These are phyloP conservation scores for Eretmocerus hayati DNA, from an alignment of 2,888 invertebrate genomes.

Conservation along the genomic window DNA sequence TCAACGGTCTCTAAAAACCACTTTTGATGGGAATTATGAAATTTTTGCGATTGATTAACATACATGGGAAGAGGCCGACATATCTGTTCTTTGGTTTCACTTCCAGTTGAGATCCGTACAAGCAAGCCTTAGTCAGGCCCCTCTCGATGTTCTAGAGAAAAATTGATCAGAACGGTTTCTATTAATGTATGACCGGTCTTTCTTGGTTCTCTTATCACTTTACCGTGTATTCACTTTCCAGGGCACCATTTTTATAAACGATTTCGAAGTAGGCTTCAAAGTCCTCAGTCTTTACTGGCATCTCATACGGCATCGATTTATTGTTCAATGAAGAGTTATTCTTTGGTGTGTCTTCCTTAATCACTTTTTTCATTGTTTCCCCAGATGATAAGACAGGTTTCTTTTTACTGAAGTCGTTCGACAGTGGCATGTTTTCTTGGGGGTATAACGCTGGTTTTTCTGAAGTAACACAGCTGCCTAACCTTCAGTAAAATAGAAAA, in stretches of 20 bases:
- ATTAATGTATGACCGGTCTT: too few species aligned
- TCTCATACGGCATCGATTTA: conserved; percentile 1
- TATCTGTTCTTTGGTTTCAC: conserved; percentile 49
- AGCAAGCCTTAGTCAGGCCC: conserved; percentile 43
- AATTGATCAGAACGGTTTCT: too few species aligned
- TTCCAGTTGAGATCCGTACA: conserved; percentile 41
- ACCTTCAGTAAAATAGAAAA: too few species aligned
- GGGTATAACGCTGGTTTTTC: too few species aligned
- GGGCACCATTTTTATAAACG: conserved; percentile 35
- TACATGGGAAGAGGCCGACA: conserved; percentile 48
- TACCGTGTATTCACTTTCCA: conserved; percentile 40
- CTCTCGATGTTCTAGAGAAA: conserved; percentile 41
- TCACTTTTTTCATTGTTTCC: background rate
- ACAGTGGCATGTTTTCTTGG: conserved; percentile 13
- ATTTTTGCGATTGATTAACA: too few species aligned
- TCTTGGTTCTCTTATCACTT: conserved; percentile 12
- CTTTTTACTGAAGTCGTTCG: conserved; percentile 7
- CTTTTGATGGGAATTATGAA: too few species aligned
- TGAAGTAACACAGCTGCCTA: too few species aligned
- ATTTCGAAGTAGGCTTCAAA: conserved; percentile 44
- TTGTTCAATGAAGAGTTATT: conserved; percentile 7
- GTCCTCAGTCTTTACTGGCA: conserved; percentile 36
- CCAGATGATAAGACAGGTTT: background rate
- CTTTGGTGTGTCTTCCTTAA: background rate
- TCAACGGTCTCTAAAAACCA: too few species aligned